A percentile compares a stretch with the other conserved stretches of the same genome.
phyloP scores from a whole-genome alignment of 2,113 vertebrate genomes.

The Larimichthys crocea region DNA sequence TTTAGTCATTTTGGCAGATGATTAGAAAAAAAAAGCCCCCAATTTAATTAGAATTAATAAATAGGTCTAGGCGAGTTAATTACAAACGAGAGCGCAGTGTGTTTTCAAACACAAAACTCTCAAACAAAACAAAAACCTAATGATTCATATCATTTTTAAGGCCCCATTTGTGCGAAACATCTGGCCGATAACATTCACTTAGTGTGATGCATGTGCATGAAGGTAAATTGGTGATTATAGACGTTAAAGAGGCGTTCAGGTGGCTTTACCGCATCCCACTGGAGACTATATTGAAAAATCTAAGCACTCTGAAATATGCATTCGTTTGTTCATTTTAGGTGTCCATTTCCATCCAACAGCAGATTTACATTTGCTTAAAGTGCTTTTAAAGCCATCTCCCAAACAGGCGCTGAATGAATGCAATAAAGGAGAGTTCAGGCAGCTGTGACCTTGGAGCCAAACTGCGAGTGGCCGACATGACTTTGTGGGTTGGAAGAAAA shows the following conservation, averaged over 20 bases:
- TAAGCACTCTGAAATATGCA: conserved; percentile 21
- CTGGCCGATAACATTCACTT: conserved; percentile 35
- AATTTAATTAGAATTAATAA: conserved; percentile 18
- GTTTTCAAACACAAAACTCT: conserved; percentile 8
- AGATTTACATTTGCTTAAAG: conserved; percentile 57
- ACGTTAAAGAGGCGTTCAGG: conserved; percentile 29
- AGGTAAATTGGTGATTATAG: conserved; percentile 43
- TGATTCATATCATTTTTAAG: conserved; percentile 37
- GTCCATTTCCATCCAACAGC: conserved; percentile 42
- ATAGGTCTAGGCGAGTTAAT: conserved; percentile 5
- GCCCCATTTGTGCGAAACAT: conserved; percentile 34
- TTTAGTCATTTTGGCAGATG: background rate
- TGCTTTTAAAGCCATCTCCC: conserved; percentile 44
- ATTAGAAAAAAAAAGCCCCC: background rate
- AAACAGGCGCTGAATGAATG: conserved; percentile 45
- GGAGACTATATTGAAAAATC: conserved; percentile 7
- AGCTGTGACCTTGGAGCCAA: conserved; percentile 94
- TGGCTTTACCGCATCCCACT: conserved; percentile 21
- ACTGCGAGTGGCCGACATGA: conserved; percentile 85
- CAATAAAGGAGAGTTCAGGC: conserved; percentile 66
- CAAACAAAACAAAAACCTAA: conserved; percentile 25
- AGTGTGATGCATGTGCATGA: background rate
- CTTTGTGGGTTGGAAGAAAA: conserved; percentile 87
- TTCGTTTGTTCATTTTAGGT: conserved; percentile 32
- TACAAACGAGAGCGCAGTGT: background rate